Evolutionary conservation across 2,113 vertebrate genomes (phyloP).

Genomic region (Anolis sagrei): DNA sequence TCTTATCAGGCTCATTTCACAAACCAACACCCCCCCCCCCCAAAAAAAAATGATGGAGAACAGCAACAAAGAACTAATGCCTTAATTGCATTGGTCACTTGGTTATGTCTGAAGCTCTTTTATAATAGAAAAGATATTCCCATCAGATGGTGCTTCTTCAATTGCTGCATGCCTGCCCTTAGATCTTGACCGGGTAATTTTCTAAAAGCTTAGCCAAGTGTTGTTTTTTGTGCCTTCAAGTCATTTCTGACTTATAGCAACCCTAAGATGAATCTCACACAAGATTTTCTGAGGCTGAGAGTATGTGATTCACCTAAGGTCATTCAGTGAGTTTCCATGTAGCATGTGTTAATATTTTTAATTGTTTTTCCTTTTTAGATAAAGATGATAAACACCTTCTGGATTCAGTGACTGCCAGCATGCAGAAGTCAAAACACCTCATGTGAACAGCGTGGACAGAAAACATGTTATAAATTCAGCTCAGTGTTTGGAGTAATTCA

Average conservation of each 20-base stretch:
- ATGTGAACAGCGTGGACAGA: constrained; percentile 51
- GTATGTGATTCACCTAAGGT: too few relatives aligned
- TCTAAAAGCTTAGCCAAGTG: not conserved
- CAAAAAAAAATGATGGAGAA: not conserved
- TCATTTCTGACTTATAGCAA: too few relatives aligned
- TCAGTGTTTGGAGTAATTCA: constrained; percentile 23
- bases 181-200: not conserved
- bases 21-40: too few relatives aligned
- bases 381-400: constrained; percentile 72
- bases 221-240: too few relatives aligned
- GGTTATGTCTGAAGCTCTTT: not conserved
- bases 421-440: constrained; percentile 75
- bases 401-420: constrained; percentile 64
- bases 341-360: not conserved
- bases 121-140: not conserved
- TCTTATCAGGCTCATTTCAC: not conserved
- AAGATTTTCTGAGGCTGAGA: too few relatives aligned
- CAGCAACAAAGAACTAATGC: not conserved
- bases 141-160: not conserved
- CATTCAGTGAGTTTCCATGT: not conserved
- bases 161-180: not conserved
- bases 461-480: constrained; percentile 3
- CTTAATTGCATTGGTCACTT: not conserved
- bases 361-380: constrained; percentile 62
- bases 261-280: too few relatives aligned